Percentiles rank a stretch among this genome's conserved stretches.
Conservation (phyloP, 2,797 vertebrate species). For the Allobates femoralis region DNA sequence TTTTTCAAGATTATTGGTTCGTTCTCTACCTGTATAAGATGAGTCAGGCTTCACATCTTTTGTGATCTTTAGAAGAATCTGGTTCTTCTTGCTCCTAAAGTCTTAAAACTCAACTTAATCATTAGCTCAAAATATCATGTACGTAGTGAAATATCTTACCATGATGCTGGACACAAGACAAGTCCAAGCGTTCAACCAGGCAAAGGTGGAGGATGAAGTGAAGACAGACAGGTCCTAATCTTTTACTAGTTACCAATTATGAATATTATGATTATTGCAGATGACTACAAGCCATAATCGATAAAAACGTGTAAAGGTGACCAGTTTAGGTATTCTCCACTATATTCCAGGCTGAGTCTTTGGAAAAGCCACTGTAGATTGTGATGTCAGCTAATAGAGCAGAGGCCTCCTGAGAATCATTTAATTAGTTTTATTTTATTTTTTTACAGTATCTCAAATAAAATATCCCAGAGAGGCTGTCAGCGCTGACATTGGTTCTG, state of each 20-base stretch:
- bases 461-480: conserved; percentile 67
- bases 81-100: neutral
- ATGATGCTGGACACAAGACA: too few species aligned
- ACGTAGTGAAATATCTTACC: neutral
- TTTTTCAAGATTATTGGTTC: neutral
- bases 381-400: conserved; percentile 64
- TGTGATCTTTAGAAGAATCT: neutral
- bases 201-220: too few species aligned
- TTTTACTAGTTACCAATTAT: neutral
- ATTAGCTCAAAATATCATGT: neutral
- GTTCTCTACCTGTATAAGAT: neutral
- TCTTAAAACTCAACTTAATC: neutral
- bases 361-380: conserved; percentile 32
- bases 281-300: neutral
- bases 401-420: conserved; percentile 60
- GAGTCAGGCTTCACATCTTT: neutral
- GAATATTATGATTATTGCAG: neutral
- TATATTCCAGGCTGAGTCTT: neutral
- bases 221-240: neutral
- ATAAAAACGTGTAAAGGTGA: neutral
- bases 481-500: conserved; percentile 64
- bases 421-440: conserved; percentile 65
- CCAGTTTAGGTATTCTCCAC: conserved; percentile 16
- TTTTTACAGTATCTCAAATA: conserved; percentile 70
- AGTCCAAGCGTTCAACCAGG: too few species aligned